Evolutionary conservation across 2,113 vertebrate genomes (phyloP).

Genomic region (Phalacrocorax brasilianus): DNA sequence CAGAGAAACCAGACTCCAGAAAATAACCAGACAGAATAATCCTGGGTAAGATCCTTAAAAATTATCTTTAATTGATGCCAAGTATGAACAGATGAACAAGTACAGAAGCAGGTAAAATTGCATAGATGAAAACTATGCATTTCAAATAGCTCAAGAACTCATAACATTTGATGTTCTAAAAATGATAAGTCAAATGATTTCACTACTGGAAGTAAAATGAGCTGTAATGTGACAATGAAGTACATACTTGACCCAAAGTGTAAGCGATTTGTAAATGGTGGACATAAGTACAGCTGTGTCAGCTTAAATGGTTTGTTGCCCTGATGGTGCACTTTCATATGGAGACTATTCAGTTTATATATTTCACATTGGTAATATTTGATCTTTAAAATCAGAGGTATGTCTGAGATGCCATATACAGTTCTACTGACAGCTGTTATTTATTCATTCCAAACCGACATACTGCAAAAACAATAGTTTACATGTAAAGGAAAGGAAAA

Average conservation of each 20-base stretch:
- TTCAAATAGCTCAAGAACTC: slow-evolving; percentile 79
- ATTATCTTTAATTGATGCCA: slow-evolving; percentile 91
- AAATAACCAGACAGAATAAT: slow-evolving; percentile 74
- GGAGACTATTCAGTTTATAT: slow-evolving; percentile 17
- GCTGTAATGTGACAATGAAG: slow-evolving; percentile 53
- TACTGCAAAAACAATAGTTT: slow-evolving; percentile 41
- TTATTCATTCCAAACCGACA: slow-evolving; percentile 42
- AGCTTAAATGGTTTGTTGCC: slow-evolving; percentile 75
- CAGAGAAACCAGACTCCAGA: slow-evolving; percentile 57
- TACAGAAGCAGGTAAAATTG: slow-evolving; percentile 88
- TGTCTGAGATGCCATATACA: slow-evolving; percentile 54
- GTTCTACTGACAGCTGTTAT: slow-evolving; percentile 34
- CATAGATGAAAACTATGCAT: slow-evolving; percentile 92
- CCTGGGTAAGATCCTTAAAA: slow-evolving; percentile 82
- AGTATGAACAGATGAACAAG: slow-evolving; percentile 88
- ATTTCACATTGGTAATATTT: slow-evolving; percentile 41
- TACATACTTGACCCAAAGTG: slow-evolving; percentile 65
- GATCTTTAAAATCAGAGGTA: slow-evolving; percentile 61
- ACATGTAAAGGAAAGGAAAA: slow-evolving; percentile 31
- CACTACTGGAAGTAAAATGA: slow-evolving; percentile 52
- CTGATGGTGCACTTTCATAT: slow-evolving; percentile 74
- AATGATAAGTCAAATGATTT: slow-evolving; percentile 62
- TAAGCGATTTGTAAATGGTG: slow-evolving; percentile 52
- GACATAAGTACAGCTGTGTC: slow-evolving; percentile 57
- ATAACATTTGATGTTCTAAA: slow-evolving; percentile 70